phyloP scores from a whole-genome alignment of 2,113 vertebrate genomes.

The Campylorhamphus procurvoides region DNA sequence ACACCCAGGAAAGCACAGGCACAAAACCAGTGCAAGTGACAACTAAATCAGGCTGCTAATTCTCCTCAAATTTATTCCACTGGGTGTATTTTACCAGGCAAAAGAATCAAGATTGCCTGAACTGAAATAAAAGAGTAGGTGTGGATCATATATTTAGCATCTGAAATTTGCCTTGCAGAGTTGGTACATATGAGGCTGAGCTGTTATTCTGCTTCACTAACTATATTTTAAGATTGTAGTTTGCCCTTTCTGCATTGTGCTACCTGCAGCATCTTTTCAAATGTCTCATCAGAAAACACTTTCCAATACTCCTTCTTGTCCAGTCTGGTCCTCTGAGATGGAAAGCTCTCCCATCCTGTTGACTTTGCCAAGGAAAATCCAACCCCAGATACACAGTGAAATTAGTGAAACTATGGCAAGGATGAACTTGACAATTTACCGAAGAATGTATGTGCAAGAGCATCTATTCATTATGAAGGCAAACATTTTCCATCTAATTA shows the following conservation, averaged over 20 bases:
- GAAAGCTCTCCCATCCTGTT: neutral
- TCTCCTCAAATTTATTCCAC: conserved; percentile 10
- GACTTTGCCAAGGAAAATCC: conserved; percentile 4
- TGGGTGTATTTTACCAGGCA: conserved; percentile 11
- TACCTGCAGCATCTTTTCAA: neutral
- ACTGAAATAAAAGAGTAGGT: conserved; percentile 56
- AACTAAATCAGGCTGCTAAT: neutral
- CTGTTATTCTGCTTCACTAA: conserved; percentile 33
- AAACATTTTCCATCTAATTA: conserved; percentile 63
- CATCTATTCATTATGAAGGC: conserved; percentile 45
- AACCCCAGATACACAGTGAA: neutral
- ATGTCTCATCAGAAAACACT: neutral
- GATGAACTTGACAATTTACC: conserved; percentile 16
- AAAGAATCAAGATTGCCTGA: conserved; percentile 41
- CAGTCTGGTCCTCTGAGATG: neutral
- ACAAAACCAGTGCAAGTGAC: neutral
- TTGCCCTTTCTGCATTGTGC: neutral
- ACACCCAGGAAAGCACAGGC: neutral
- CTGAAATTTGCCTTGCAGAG: conserved; percentile 50
- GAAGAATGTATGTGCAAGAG: conserved; percentile 28
- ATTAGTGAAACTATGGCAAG: neutral
- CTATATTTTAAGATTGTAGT: neutral
- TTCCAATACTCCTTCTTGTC: neutral
- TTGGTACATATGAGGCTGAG: neutral
- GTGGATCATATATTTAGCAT: conserved; percentile 33